Percentiles rank a stretch among this genome's conserved stretches.
These are phyloP conservation scores for Lerema accius DNA, from an alignment of 1,140 invertebrate species.

Conservation along the genomic window DNA sequence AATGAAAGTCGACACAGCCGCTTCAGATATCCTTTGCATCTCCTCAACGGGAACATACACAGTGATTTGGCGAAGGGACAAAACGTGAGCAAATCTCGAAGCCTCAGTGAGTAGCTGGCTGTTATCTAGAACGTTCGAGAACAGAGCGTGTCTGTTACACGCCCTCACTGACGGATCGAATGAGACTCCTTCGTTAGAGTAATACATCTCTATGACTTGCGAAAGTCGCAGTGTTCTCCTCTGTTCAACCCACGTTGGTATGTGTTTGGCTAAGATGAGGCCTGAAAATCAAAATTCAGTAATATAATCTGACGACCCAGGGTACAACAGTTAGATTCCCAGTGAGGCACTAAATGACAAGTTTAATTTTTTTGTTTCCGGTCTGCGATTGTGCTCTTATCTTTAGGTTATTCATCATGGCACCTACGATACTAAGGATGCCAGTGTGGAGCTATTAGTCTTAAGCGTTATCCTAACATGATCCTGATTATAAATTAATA, in stretches of 20 bases:
- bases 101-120: constrained; percentile 66
- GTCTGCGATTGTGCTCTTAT: too few relatives aligned
- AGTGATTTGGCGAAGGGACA: constrained; percentile 72
- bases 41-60: constrained; percentile 68
- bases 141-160: constrained; percentile 82
- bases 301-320: too few relatives aligned
- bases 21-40: constrained; percentile 68
- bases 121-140: constrained; percentile 70
- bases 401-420: too few relatives aligned
- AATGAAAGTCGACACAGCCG: constrained; percentile 67
- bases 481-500: too few relatives aligned
- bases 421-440: too few relatives aligned
- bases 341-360: too few relatives aligned
- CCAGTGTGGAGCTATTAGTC: too few relatives aligned
- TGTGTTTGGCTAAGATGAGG: constrained; percentile 83
- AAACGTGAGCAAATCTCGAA: constrained; percentile 67
- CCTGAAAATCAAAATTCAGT: constrained; percentile 79
- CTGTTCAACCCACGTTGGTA: constrained; percentile 80
- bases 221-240: constrained; percentile 83
- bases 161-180: constrained; percentile 83
- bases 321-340: too few relatives aligned
- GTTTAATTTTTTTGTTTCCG: too few relatives aligned
- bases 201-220: constrained; percentile 88
- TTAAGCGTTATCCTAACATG: too few relatives aligned
- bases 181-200: constrained; percentile 84